Evolutionary conservation across 2,113 vertebrate species (phyloP), one percentile per base, ranked within the genome.

Genomic region (Turdus rufiventris): DNA sequence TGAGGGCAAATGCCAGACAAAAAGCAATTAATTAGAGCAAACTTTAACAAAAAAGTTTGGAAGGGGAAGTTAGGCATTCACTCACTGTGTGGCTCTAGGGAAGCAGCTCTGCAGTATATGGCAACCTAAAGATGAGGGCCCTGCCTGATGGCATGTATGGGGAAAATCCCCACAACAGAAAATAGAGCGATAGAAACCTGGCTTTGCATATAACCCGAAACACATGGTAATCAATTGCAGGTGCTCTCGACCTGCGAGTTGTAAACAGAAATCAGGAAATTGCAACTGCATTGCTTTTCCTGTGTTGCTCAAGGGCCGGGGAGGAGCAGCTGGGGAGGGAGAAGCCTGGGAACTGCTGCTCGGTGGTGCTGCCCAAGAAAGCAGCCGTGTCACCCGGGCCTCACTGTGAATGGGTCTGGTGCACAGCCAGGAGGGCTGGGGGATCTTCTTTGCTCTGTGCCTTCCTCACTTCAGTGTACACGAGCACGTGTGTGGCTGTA

Each of bases 381-480:
- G 38, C 29, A 20, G 36, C 23, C 0, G 0, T 50, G 75, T 58
- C 2, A 0, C 23, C 45, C 0, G 0, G 36, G 38, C 8, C 5
- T 63, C 14, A 0, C 54, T 19, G 12, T 19, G 12, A 2, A 34
- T 8, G 15, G 23, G 19, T 38, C 71, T 72, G 42, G 36, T 57
- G 78, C 38, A 13, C 51, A 48, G 12, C 33, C 13, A 20, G 23
- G 78, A 61, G 58, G 18, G 28, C 31, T 58, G 4, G 25, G 47
- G 25, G 24, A 17, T 33, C 50, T 7, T 26, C 67, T 38, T 56
- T 60, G 31, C 45, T 42, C 62, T 83, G 45, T 29, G 36, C 31
- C 29, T 72, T 28, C 20, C 21, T 85, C 4, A 2, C 26, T 47
- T 24, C 62, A 25, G 24, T 29, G 58, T 26, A 6, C 9, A 19